phyloP scores from a whole-genome alignment of 2,797 vertebrate species.

The Eutrigla gurnardus region DNA sequence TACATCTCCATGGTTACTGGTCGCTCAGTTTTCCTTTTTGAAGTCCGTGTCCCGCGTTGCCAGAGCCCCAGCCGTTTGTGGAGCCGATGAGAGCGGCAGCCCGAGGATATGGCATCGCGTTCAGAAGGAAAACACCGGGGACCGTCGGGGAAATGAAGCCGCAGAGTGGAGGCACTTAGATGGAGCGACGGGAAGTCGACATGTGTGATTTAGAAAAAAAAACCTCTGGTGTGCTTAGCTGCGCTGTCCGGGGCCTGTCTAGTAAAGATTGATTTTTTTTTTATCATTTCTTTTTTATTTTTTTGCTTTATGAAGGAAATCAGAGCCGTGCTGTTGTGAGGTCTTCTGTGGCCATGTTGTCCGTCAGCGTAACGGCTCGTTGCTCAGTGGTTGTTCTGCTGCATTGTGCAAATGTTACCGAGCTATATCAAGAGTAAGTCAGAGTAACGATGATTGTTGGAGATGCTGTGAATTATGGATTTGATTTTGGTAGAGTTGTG shows the following conservation, averaged over 20 bases:
- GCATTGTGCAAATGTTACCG: neutral
- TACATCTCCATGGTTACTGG: conserved; percentile 69
- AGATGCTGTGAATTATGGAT: neutral
- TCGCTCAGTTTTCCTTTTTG: conserved; percentile 37
- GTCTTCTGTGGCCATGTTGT: neutral
- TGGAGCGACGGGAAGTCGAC: conserved; percentile 22
- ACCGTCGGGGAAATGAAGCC: conserved; percentile 40
- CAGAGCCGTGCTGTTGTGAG: neutral
- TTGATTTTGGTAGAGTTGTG: too few species aligned
- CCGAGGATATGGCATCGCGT: conserved; percentile 51
- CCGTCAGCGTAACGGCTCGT: too few species aligned
- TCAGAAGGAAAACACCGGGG: conserved; percentile 42
- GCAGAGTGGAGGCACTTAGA: conserved; percentile 31
- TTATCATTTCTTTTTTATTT: too few species aligned
- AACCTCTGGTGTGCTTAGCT: conserved; percentile 3
- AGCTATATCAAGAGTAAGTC: neutral
- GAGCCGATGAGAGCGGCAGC: conserved; percentile 44
- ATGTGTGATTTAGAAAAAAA: conserved; percentile 19
- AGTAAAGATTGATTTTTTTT: neutral
- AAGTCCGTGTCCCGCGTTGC: conserved; percentile 56
- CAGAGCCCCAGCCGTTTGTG: conserved; percentile 24
- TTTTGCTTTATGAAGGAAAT: too few species aligned
- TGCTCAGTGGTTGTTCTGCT: neutral
- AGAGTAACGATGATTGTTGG: neutral
- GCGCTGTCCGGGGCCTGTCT: neutral